Base-by-base conservation (phyloP, 2,113 vertebrate genomes). In the Setophaga petechia region DNA sequence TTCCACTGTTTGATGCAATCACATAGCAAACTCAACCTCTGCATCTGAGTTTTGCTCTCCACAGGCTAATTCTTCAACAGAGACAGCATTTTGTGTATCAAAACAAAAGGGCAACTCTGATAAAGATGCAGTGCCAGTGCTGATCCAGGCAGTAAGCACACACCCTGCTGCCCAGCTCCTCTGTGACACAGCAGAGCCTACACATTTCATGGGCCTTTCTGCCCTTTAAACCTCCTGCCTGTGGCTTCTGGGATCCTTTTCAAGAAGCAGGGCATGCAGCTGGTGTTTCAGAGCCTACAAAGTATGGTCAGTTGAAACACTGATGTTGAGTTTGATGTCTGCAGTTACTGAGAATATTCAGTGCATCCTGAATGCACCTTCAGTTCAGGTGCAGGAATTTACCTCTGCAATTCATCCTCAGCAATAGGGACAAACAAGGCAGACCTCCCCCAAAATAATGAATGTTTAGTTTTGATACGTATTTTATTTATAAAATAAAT, bases 81-180 rank as follows among this genome's bases (percentile, higher is more conserved):
- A 54, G 31, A 35, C 28, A 74, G 4, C 1, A 10, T 14, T 71
- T 7, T 17, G 14, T 41, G 2, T 24, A 17, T 23, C 33, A 52
- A 33, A 89, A n/a, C 24, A 59, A 44, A 84, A 68, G 11, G 30
- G 62, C 31, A 51, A 2, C 23, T 2, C 37, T 27, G 43, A 43
- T 63, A 57, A 72, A 65, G 0, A 5, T 12, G 43, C 47, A 27
- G 44, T 1, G 4, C 31, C 61, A 0, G 5, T 18, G 37, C 52
- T 72, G 59, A 22, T 25, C 7, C 51, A 39, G 47, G 69, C 69
- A 78, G 10, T 15, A 47, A 68, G 21, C 8, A 2, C 51, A 84
- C 28, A 59, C 12, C 11, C 47, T 59, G 47, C 47, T 66, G 27
- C 30, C 10, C 2, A 37, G n/a, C 41, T 31, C 13, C 27, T 13